A percentile compares a stretch with the other conserved stretches of the same genome.
Conservation (phyloP, 2,888 invertebrate species). For the Drosophila mercatorum region DNA sequence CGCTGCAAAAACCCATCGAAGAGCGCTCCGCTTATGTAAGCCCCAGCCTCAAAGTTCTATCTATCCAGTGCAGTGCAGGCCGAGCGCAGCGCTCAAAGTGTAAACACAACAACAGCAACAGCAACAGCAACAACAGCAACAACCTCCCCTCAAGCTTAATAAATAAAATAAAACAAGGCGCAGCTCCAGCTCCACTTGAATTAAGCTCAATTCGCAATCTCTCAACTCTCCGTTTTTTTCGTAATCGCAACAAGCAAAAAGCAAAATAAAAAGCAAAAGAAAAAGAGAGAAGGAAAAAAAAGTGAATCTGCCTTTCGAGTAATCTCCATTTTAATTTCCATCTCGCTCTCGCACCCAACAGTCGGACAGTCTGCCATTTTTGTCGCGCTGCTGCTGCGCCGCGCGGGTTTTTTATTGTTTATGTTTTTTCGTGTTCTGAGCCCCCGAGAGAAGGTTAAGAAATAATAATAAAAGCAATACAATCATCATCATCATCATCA, state of each 20-base stretch:
- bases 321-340: conserved; percentile 54
- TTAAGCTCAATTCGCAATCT: conserved; percentile 69
- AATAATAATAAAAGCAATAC: conserved; percentile 72
- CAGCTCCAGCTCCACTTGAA: conserved; percentile 50
- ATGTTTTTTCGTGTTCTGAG: conserved; percentile 78
- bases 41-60: conserved; percentile 53
- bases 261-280: neutral
- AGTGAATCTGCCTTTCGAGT: conserved; percentile 74
- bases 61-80: conserved; percentile 45
- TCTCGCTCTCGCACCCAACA: conserved; percentile 65
- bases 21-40: conserved; percentile 49
- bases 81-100: conserved; percentile 36
- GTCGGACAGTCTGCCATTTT: conserved; percentile 61
- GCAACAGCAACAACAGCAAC: neutral
- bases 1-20: conserved; percentile 9
- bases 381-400: conserved; percentile 45
- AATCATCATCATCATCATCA: conserved; percentile 19
- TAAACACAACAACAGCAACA: conserved; percentile 34
- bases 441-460: conserved; percentile 64
- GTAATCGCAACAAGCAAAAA: conserved; percentile 61
- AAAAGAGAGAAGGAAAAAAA: conserved; percentile 41
- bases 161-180: conserved; percentile 40
- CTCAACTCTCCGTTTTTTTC: conserved; percentile 72
- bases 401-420: conserved; percentile 70
- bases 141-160: conserved; percentile 16